These are phyloP conservation scores for Rhinolophus ferrumequinum DNA, from an alignment of 2,113 vertebrate species.

Conservation along the genomic window DNA sequence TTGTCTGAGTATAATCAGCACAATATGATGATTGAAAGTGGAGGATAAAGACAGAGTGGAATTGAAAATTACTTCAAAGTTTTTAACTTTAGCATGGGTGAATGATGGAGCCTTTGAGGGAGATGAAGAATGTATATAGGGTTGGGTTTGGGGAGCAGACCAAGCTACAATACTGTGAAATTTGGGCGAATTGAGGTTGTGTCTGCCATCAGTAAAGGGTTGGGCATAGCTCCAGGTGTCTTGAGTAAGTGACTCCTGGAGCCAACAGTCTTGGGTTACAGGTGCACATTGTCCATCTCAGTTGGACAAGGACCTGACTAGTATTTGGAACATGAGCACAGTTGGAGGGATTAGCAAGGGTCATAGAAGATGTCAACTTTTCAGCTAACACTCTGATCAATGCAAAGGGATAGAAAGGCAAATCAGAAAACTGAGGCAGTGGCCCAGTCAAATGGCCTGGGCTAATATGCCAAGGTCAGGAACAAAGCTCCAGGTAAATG, in stretches of 20 bases:
- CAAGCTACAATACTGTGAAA: background rate
- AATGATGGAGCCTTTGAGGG: background rate
- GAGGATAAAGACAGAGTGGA: background rate
- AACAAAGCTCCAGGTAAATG: background rate
- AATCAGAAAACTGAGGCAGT: slow-evolving; percentile 16
- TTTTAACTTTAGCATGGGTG: background rate
- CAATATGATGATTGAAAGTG: background rate
- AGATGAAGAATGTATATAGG: background rate
- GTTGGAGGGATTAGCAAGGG: background rate
- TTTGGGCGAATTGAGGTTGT: background rate
- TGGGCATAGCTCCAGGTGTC: background rate
- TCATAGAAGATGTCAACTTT: background rate
- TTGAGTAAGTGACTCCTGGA: background rate
- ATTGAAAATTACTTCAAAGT: background rate
- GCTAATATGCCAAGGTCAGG: background rate
- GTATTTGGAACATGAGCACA: background rate
- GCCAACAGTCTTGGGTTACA: background rate
- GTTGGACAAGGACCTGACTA: background rate
- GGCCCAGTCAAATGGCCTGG: background rate
- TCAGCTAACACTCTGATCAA: background rate
- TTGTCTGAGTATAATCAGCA: background rate
- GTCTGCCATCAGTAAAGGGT: background rate
- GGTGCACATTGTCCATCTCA: background rate
- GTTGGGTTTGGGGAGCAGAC: background rate
- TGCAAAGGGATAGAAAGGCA: background rate